Evolutionary conservation across 2,888 invertebrate species (phyloP).

Genomic region (Syrista parreyssii): DNA sequence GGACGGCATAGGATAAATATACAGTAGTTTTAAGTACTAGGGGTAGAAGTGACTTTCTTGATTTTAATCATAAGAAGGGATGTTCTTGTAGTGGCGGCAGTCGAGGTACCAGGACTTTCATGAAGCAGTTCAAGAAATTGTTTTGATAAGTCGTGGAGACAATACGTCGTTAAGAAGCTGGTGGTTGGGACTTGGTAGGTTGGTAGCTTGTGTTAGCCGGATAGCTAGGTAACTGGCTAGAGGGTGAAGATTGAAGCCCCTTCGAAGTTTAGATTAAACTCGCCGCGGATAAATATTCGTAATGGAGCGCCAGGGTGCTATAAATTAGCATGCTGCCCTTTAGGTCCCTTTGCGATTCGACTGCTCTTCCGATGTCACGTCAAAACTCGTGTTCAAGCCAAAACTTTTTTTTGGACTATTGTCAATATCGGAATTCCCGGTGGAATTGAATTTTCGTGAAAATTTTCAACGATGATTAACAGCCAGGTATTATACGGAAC

Average conservation of each 20-base stretch:
- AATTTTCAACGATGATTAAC: neutral
- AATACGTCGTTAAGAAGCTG: constrained; percentile 64
- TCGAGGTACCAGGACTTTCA: constrained; percentile 18
- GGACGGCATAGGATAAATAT: neutral
- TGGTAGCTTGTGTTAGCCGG: constrained; percentile 12
- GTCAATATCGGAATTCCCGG: neutral
- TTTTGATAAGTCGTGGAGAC: constrained; percentile 64
- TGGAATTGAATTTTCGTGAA: neutral
- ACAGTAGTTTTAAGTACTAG: neutral
- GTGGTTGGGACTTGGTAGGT: constrained; percentile 28
- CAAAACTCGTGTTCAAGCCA: neutral
- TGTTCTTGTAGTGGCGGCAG: neutral
- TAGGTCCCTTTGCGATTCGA: constrained; percentile 17
- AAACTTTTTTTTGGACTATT: neutral
- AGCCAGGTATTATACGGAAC: neutral
- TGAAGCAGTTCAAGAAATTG: constrained; percentile 55
- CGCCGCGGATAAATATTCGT: constrained; percentile 67
- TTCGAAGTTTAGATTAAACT: constrained; percentile 67
- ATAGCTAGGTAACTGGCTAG: constrained; percentile 23
- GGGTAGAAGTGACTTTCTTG: neutral
- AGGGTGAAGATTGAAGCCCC: constrained; percentile 44
- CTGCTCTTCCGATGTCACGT: constrained; percentile 6
- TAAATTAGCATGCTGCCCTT: constrained; percentile 66
- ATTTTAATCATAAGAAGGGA: neutral
- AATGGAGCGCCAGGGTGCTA: constrained; percentile 66